Evolutionary conservation across 2,797 vertebrate species (phyloP).

Genomic region (Anas bahamensis): DNA sequence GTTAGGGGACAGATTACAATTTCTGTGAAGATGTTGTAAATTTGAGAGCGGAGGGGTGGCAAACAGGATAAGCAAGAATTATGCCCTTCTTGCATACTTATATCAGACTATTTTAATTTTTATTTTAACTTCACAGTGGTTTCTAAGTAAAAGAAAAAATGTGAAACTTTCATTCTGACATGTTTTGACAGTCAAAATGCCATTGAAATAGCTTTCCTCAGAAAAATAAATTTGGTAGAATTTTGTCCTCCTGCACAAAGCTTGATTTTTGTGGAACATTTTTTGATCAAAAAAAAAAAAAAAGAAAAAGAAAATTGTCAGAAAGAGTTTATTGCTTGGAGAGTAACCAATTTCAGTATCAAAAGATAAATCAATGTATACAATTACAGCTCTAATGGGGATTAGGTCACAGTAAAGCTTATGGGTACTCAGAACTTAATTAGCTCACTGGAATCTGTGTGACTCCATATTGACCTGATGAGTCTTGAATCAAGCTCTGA

Average conservation of each 20-base stretch:
- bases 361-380: conserved; percentile 60
- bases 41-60: neutral
- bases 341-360: conserved; percentile 24
- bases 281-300: neutral
- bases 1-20: neutral
- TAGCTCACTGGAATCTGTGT: conserved; percentile 41
- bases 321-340: conserved; percentile 23
- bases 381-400: conserved; percentile 50
- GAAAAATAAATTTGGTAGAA: neutral
- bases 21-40: neutral
- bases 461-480: neutral
- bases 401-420: conserved; percentile 52
- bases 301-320: neutral
- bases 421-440: conserved; percentile 56
- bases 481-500: conserved; percentile 21
- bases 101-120: neutral
- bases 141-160: neutral
- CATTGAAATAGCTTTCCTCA: neutral
- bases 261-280: neutral
- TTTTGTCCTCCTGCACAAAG: neutral
- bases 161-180: neutral
- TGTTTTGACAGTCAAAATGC: neutral
- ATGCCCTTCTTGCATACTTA: neutral
- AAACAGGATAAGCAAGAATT: neutral
- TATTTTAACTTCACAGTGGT: neutral